Conservation (phyloP, 2,797 vertebrate genomes). For the Coluber constrictor region DNA sequence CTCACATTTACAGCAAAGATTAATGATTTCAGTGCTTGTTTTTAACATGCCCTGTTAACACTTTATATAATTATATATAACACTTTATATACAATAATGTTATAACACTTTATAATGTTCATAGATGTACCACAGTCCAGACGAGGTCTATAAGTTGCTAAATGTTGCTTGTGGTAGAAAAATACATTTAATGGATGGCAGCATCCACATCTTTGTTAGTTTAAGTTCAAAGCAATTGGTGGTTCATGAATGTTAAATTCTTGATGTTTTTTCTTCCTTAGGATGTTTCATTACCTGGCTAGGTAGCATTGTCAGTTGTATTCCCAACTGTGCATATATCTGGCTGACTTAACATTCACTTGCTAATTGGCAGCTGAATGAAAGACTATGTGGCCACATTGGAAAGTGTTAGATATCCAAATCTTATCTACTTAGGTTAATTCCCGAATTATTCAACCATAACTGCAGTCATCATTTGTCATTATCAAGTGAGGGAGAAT, state of each 20-base stretch:
- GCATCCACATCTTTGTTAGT: background rate
- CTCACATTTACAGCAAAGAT: background rate
- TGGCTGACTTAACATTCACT: background rate
- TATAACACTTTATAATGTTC: background rate
- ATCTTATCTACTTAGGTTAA: background rate
- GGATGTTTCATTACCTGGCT: background rate
- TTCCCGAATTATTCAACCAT: background rate
- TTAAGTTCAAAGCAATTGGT: background rate
- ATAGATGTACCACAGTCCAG: background rate
- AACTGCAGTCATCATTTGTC: background rate
- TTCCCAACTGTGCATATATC: background rate
- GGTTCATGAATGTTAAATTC: background rate
- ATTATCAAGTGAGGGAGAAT: background rate
- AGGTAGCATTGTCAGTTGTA: background rate
- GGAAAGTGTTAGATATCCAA: background rate
- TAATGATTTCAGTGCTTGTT: background rate
- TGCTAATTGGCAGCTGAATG: background rate
- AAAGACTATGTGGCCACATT: background rate
- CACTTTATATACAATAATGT: background rate
- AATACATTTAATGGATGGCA: background rate
- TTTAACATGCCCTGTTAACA: background rate
- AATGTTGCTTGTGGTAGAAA: background rate
- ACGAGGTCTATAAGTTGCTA: background rate
- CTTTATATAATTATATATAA: background rate
- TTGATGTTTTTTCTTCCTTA: background rate